These are phyloP conservation scores for Dunckerocampus dactyliophorus DNA, from an alignment of 2,113 vertebrate species.

Conservation along the genomic window DNA sequence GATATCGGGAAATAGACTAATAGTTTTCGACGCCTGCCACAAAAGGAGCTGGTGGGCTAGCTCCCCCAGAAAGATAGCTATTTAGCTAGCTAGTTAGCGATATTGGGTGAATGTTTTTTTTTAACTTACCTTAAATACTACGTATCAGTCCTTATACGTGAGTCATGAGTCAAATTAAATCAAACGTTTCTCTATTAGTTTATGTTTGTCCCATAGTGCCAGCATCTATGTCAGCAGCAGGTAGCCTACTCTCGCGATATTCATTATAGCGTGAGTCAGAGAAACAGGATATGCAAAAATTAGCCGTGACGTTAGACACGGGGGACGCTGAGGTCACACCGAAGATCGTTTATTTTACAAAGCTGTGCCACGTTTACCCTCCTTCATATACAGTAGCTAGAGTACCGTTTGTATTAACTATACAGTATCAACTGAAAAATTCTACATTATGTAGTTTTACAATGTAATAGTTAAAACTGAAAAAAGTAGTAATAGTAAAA, in stretches of 20 bases:
- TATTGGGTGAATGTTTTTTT: background rate
- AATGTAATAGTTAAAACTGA: too few species aligned
- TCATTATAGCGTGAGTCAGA: conserved; percentile 52
- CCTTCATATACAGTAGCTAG: too few species aligned
- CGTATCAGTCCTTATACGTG: background rate
- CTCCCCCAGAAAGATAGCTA: background rate
- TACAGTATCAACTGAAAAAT: too few species aligned
- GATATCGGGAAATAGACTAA: background rate
- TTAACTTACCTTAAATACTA: background rate
- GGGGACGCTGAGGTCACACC: background rate
- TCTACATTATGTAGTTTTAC: too few species aligned
- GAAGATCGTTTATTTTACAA: conserved; percentile 21
- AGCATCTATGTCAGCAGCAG: conserved; percentile 30
- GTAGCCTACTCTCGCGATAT: conserved; percentile 26
- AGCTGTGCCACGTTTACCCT: too few species aligned
- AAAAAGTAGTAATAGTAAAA: too few species aligned
- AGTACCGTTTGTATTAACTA: too few species aligned
- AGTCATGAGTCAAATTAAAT: background rate
- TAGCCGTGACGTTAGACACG: background rate
- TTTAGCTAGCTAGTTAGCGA: conserved; percentile 1
- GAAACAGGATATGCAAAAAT: conserved; percentile 62
- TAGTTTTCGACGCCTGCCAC: background rate
- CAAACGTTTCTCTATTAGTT: conserved; percentile 18
- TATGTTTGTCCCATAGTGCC: conserved; percentile 3
- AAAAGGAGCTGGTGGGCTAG: conserved; percentile 29